Percentiles rank a stretch among this genome's conserved stretches.
Evolutionary conservation across 2,113 vertebrate species (phyloP).

Genomic region (Lamprotornis superbus): DNA sequence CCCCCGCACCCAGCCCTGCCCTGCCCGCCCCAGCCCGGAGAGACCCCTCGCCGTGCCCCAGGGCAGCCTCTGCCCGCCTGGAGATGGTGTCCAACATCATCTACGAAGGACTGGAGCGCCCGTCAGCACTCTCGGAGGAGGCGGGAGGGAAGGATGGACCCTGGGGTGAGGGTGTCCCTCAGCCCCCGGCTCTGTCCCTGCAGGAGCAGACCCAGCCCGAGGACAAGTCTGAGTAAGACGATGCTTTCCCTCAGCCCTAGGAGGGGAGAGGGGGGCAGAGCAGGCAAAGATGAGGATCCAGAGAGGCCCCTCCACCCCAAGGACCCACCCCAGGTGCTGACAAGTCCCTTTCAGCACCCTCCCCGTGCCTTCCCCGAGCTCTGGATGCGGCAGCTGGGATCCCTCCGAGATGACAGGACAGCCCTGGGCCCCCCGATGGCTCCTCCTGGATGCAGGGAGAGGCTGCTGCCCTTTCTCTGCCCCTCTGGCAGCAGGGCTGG

Average conservation of each 20-base stretch:
- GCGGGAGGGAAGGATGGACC: background rate
- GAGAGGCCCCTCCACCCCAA: fast-evolving
- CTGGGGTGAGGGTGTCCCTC: background rate
- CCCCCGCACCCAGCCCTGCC: background rate
- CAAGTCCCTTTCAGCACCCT: background rate
- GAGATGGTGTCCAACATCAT: constrained; percentile 90
- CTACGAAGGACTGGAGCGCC: constrained; percentile 80
- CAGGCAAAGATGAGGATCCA: background rate
- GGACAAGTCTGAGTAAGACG: constrained; percentile 61
- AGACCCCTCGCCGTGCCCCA: constrained; percentile 6
- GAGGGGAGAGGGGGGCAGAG: background rate
- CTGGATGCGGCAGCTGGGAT: background rate
- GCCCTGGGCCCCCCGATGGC: background rate
- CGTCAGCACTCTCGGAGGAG: background rate
- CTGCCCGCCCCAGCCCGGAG: constrained; percentile 16
- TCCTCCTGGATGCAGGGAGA: background rate
- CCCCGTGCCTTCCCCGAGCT: background rate
- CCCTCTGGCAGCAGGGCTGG: background rate
- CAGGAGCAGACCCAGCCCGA: constrained; percentile 32
- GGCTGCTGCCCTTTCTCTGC: background rate
- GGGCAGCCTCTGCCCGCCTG: constrained; percentile 44
- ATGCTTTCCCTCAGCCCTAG: background rate
- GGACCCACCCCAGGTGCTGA: background rate
- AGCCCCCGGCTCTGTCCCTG: background rate
- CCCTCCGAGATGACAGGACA: background rate